These are phyloP conservation scores for Trachelus stipa DNA, from an alignment of 2,888 invertebrate genomes.

Conservation along the genomic window DNA sequence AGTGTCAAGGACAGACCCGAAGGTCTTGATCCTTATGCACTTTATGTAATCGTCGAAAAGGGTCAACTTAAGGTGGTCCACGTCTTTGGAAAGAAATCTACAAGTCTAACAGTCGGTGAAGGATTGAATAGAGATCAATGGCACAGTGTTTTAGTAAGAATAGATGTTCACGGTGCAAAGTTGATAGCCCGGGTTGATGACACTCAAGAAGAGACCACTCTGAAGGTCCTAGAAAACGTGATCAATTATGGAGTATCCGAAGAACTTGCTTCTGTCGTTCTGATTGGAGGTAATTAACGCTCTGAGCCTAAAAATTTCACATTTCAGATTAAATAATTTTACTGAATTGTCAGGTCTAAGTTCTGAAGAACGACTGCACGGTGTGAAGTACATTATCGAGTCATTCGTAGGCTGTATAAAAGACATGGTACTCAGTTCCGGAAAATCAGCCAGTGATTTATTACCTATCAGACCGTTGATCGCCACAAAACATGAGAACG, in stretches of 20 bases:
- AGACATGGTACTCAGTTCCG: conserved; percentile 86
- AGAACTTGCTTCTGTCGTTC: conserved; percentile 87
- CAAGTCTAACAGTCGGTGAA: conserved; percentile 86
- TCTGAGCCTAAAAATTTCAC: not conserved
- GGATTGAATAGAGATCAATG: conserved; percentile 90
- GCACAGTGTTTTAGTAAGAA: conserved; percentile 89
- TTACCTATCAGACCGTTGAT: conserved; percentile 85
- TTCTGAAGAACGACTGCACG: conserved; percentile 88
- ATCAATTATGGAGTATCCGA: conserved; percentile 89
- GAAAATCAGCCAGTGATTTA: conserved; percentile 86
- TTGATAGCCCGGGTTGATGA: conserved; percentile 89
- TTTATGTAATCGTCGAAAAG: conserved; percentile 92
- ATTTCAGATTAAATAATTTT: not conserved
- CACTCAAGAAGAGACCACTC: conserved; percentile 81
- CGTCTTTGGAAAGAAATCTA: conserved; percentile 89
- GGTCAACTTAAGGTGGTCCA: conserved; percentile 93
- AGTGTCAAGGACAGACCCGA: conserved; percentile 87
- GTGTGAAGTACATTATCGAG: conserved; percentile 92
- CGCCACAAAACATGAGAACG: conserved; percentile 89
- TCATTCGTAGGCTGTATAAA: conserved; percentile 93
- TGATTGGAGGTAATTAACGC: conserved; percentile 81
- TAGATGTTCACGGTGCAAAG: conserved; percentile 87
- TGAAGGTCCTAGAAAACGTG: conserved; percentile 85
- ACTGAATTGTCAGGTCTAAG: conserved; percentile 75
- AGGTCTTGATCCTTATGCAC: conserved; percentile 87